Evolutionary conservation across 2,888 invertebrate genomes (phyloP), one percentile per base, ranked within the genome.

Genomic region (Metopia argyrocephala): DNA sequence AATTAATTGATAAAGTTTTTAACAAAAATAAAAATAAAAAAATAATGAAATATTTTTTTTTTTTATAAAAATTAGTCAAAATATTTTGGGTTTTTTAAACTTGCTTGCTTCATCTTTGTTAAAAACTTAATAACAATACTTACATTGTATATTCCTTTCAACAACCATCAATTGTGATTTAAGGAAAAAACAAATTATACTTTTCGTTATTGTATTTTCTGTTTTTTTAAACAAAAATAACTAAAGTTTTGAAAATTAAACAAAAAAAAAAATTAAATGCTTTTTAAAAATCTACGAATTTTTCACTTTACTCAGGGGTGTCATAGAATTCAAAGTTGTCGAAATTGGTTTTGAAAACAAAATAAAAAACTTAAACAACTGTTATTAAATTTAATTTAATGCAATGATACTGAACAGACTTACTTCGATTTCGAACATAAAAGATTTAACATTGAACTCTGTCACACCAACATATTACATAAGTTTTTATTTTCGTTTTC

Each of bases 21-120:
- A 64, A 76, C 68, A 74, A 70, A 78, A 78, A 74, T 70, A 70
- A 70, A 75, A 56, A 50, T 69, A 59, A 62, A 65, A 68, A 59
- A 27, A 5, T 7, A 25, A 56, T 27, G 3, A 15, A 1, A 27
- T 27, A n/a, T 27, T 46, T 15, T 21, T 7, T 61, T 61, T 20
- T 20, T 7, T 18, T 12, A 12, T 12, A 31, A 12, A 68, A 38
- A 38, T 12, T 23, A 69, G 56, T 69, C n/a, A 57, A 50, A 54
- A 50, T 23, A 52, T 50, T 15, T 48, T 48, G 66, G 12, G 20
- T 64, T 54, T 68, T 23, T 15, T 38, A 64, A 68, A 68, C 21
- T n/a, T 46, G 52, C 20, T 75, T 25, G 9, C 15, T 18, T 20
- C 28, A 15, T 65, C 48, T 50, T 59, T 5, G 9, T 56, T 75